phyloP scores from a whole-genome alignment of 2,888 invertebrate species.

The Blomia tropicalis region DNA sequence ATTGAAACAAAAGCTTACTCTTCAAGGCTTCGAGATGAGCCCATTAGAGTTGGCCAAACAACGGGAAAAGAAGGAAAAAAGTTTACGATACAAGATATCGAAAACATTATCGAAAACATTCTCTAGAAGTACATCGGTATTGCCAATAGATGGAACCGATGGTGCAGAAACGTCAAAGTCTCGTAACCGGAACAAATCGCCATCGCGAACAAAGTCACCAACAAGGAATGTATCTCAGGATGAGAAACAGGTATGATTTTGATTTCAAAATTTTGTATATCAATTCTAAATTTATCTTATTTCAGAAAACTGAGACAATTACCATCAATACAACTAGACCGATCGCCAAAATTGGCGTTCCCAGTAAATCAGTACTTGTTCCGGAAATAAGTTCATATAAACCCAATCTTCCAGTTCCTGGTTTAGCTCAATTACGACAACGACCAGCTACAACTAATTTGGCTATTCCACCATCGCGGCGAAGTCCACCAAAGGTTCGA shows the following conservation, averaged over 20 bases:
- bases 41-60: slow-evolving; percentile 24
- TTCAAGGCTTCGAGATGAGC: slow-evolving; percentile 21
- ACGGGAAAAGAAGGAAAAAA: slow-evolving; percentile 29
- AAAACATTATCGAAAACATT: slow-evolving; percentile 31
- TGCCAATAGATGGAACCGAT: not conserved
- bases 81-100: slow-evolving; percentile 31
- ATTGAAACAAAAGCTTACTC: slow-evolving; percentile 10
- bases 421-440: slow-evolving; percentile 1
- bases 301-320: not conserved
- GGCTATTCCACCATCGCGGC: slow-evolving; percentile 20
- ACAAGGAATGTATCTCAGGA: not conserved
- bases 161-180: not conserved
- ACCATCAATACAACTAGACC: not conserved
- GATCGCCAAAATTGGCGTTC: not conserved
- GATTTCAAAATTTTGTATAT: not conserved
- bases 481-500: not conserved
- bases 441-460: slow-evolving; percentile 8
- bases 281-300: not conserved
- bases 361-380: not conserved
- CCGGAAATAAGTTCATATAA: not conserved
- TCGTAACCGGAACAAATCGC: not conserved
- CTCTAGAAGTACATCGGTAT: slow-evolving; percentile 27
- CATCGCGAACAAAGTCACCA: slow-evolving; percentile 8
- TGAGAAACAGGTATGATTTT: not conserved
- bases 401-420: not conserved